Conservation (phyloP, 2,888 invertebrate species). For the Campoplex nolae region DNA sequence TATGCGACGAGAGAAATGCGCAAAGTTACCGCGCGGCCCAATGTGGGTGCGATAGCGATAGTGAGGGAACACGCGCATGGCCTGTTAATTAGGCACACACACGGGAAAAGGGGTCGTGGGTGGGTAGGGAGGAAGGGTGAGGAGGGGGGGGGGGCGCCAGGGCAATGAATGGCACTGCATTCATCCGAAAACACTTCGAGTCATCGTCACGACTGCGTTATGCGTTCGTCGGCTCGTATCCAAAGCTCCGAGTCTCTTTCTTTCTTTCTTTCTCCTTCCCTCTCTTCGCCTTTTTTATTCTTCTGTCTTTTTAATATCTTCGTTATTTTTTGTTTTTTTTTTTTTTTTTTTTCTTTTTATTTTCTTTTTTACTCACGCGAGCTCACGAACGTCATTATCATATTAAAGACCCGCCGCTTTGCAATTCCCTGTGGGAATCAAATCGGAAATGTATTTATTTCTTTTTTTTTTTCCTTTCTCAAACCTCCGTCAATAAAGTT, state of each 20-base stretch:
- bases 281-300: not conserved
- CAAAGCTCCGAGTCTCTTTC: conserved; percentile 33
- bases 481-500: not conserved
- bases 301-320: conserved; percentile 10
- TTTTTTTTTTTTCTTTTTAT: conserved; percentile 4
- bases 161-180: conserved; percentile 76
- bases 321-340: conserved; percentile 4
- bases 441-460: not conserved
- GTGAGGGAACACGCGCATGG: conserved; percentile 62
- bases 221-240: conserved; percentile 57
- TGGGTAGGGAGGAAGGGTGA: conserved; percentile 2
- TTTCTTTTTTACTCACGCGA: conserved; percentile 29
- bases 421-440: conserved; percentile 24
- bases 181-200: conserved; percentile 77
- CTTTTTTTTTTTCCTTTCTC: not conserved
- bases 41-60: conserved; percentile 58
- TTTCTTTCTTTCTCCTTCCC: not conserved
- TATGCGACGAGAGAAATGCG: conserved; percentile 40
- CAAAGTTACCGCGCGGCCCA: conserved; percentile 53
- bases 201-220: conserved; percentile 68
- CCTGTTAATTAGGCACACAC: conserved; percentile 78
- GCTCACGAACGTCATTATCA: conserved; percentile 63
- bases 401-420: conserved; percentile 45
- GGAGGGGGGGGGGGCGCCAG: conserved; percentile 31
- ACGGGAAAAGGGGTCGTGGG: not conserved